Base-by-base conservation (phyloP, 1,140 invertebrate genomes). In the Hormaphis cornu region DNA sequence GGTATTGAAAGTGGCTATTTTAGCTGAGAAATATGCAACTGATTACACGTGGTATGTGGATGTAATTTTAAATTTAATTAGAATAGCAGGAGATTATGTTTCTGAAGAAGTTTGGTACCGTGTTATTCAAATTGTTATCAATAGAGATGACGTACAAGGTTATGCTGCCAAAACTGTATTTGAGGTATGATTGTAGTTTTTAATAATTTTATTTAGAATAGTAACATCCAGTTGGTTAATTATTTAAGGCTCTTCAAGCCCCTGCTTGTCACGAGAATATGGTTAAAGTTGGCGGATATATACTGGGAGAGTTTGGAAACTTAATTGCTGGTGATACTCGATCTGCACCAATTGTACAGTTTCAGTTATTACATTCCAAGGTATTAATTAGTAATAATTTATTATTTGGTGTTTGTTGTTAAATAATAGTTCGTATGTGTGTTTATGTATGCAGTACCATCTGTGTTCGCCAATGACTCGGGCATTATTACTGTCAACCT, bases 251-350 rank as follows among this genome's bases (percentile, higher is more conserved):
- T 72, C 80, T 99, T 53, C 95, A 98, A 84, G 95, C 95, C 48
- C 94, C 95, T 28, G 95, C 97, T 54, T 99, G 97, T 78, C 97
- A 99, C 80, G 97, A 99, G 82, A 99, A 99, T 79, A 99, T 99
- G 97, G 97, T 99, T 0, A 99, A 99, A 86, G 97, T 99, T 50
- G 97, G 97, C 61, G 97, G 96, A 28, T 99, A 99, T 75, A 98
- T 99, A 75, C 83, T 99, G 46, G 97, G 97, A 69, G 97, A 99
- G 82, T 99, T 99, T 83, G 97, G 97, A 30, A 99, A 99, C 82
- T 83, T 99, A 24, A 99, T 99, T 77, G 97, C 97, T 74, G 97
- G 97, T 12, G 97, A 99, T 81, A 90, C 93, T 69, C 84, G 97
- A 59, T 99, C 96, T 42, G 95, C 95, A 70, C 95, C 96, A 40